A percentile compares a stretch with the other conserved stretches of the same genome.
phyloP scores from a whole-genome alignment of 2,888 invertebrate genomes.

The Athrips mouffetella region DNA sequence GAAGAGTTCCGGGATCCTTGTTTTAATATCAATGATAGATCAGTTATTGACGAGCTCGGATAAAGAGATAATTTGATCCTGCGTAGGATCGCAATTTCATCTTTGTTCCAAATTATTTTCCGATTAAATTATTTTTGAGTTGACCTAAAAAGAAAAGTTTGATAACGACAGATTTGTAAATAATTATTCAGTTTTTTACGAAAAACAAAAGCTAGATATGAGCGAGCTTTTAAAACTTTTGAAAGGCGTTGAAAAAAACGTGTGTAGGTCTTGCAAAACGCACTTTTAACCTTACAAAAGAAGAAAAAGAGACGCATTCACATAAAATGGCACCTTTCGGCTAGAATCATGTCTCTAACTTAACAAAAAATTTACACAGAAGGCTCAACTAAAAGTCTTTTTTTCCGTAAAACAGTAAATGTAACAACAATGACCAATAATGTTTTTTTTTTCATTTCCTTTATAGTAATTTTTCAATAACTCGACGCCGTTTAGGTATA shows the following conservation, averaged over 20 bases:
- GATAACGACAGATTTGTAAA: not conserved
- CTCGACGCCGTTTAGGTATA: not conserved
- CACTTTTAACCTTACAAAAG: no score
- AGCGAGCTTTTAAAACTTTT: no score
- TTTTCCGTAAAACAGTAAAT: no score
- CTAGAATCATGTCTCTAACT: no score
- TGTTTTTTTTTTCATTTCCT: not conserved
- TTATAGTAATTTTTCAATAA: not conserved
- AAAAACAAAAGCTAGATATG: no score
- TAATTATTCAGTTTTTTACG: not conserved
- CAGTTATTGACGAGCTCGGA: conserved; percentile 12
- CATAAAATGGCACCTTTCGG: no score
- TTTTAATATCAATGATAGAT: conserved; percentile 19
- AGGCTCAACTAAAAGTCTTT: no score
- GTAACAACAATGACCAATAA: no score
- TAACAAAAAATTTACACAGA: no score
- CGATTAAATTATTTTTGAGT: not conserved
- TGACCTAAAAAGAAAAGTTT: not conserved
- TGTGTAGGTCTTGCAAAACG: no score
- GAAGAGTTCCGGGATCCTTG: conserved; percentile 20
- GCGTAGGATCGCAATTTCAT: conserved; percentile 7
- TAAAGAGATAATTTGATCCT: conserved; percentile 12
- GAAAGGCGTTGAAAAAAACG: no score
- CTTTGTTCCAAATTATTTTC: conserved; percentile 1
- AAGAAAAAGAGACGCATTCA: no score